Evolutionary conservation across 2,797 vertebrate genomes (phyloP).

Genomic region (Premnoplex brunnescens): DNA sequence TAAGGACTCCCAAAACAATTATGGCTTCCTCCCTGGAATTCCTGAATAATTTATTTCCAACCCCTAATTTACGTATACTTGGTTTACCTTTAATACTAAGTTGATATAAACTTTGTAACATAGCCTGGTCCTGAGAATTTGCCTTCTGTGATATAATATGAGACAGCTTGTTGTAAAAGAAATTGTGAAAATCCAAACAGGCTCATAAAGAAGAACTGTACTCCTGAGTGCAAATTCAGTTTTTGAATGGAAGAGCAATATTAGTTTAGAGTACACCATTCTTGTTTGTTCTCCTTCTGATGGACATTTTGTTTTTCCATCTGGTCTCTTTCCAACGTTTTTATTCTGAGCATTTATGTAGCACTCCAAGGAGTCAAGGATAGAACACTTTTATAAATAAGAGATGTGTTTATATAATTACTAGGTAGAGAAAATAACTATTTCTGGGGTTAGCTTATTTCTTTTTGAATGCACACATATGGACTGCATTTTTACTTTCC

Average conservation of each 20-base stretch:
- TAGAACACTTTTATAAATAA: slow-evolving; percentile 36
- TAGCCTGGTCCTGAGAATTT: not conserved
- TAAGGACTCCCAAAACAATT: not conserved
- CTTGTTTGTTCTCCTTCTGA: not conserved
- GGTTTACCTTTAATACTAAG: not conserved
- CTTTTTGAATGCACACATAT: not conserved
- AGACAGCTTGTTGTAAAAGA: not conserved
- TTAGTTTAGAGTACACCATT: not conserved
- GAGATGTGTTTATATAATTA: slow-evolving; percentile 38
- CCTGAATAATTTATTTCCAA: not conserved
- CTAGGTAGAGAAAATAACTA: not conserved
- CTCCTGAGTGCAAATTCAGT: not conserved
- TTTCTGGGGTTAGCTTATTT: slow-evolving; percentile 15
- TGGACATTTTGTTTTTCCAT: not conserved
- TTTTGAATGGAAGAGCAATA: not conserved
- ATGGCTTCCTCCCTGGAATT: not conserved
- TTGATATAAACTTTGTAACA: not conserved
- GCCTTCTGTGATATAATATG: not conserved
- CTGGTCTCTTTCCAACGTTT: slow-evolving; percentile 29
- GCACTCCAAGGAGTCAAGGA: slow-evolving; percentile 1
- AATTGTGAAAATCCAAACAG: not conserved
- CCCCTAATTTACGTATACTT: not conserved
- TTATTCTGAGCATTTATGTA: slow-evolving; percentile 1
- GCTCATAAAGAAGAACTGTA: not conserved
- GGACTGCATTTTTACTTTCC: not conserved